Evolutionary conservation across 2,888 invertebrate species (phyloP).

Genomic region (Drosophila ustulata): DNA sequence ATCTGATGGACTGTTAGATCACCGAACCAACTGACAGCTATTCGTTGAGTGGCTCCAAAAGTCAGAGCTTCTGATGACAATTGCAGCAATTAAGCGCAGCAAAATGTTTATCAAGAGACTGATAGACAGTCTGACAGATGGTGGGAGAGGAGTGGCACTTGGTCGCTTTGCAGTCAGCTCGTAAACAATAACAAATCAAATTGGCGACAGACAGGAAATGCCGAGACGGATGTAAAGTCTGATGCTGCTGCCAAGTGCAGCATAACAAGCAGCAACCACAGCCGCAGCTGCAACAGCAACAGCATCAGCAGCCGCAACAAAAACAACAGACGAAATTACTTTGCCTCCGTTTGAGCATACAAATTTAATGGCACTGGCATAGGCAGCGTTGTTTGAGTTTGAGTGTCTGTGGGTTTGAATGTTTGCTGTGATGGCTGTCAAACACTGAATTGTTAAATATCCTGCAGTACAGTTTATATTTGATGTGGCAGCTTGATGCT

Average conservation of each 20-base stretch:
- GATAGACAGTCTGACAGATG: conserved; percentile 15
- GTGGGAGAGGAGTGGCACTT: neutral
- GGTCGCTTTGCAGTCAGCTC: conserved; percentile 25
- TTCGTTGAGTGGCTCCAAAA: conserved; percentile 19
- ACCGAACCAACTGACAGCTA: neutral
- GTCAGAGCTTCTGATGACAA: conserved; percentile 35
- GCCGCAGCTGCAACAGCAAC: conserved; percentile 18
- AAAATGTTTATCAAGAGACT: conserved; percentile 44
- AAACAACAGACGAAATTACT: conserved; percentile 35
- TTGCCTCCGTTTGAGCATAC: conserved; percentile 51
- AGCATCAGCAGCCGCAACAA: conserved; percentile 19
- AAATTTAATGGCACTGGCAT: conserved; percentile 53
- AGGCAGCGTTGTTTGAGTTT: conserved; percentile 4
- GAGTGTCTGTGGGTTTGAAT: neutral
- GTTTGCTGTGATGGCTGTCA: conserved; percentile 16
- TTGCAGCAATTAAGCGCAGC: conserved; percentile 48
- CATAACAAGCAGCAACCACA: conserved; percentile 48
- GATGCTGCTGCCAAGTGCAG: conserved; percentile 46
- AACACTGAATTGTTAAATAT: conserved; percentile 27
- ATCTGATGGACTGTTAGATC: neutral
- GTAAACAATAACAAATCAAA: conserved; percentile 67
- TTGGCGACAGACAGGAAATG: conserved; percentile 53
- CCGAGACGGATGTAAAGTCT: conserved; percentile 48
- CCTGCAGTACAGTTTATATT: conserved; percentile 2
- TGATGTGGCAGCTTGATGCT: conserved; percentile 1